These are phyloP conservation scores for Pavo muticus DNA, from an alignment of 2,113 vertebrate species.

Conservation along the genomic window DNA sequence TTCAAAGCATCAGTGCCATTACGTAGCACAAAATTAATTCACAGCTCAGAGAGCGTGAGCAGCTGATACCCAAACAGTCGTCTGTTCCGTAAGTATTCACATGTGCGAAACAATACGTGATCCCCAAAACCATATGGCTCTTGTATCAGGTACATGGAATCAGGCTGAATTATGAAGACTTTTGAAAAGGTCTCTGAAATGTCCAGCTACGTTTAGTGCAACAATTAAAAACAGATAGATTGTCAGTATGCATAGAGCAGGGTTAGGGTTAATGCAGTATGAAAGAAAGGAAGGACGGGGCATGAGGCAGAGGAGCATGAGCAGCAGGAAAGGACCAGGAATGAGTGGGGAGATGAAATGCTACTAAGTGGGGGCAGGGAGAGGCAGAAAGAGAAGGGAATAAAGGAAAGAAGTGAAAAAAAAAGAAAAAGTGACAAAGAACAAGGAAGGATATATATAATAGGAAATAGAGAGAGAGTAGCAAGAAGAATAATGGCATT, in stretches of 20 bases:
- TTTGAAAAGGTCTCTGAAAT: constrained; percentile 66
- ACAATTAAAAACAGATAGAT: constrained; percentile 67
- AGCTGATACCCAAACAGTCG: neutral
- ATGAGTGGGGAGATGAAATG: neutral
- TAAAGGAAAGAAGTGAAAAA: neutral
- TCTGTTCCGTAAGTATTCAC: constrained; percentile 39
- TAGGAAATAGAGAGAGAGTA: neutral
- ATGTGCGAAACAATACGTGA: constrained; percentile 52
- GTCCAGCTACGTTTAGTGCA: constrained; percentile 50
- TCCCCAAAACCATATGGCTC: constrained; percentile 47
- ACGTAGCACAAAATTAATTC: neutral
- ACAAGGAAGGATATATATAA: neutral
- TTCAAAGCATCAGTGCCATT: neutral
- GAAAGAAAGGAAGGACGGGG: constrained; percentile 55
- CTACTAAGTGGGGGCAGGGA: neutral
- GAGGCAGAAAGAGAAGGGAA: neutral
- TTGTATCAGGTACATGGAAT: constrained; percentile 43
- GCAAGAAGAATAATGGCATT: neutral
- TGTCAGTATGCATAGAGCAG: constrained; percentile 46
- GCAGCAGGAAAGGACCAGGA: neutral
- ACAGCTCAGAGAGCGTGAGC: constrained; percentile 34
- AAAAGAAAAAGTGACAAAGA: neutral
- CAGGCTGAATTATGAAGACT: constrained; percentile 68
- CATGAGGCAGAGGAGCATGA: constrained; percentile 19
- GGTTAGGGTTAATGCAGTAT: constrained; percentile 36